These are phyloP conservation scores for Watsonalla binaria DNA, from an alignment of 2,888 invertebrate species.

Conservation along the genomic window DNA sequence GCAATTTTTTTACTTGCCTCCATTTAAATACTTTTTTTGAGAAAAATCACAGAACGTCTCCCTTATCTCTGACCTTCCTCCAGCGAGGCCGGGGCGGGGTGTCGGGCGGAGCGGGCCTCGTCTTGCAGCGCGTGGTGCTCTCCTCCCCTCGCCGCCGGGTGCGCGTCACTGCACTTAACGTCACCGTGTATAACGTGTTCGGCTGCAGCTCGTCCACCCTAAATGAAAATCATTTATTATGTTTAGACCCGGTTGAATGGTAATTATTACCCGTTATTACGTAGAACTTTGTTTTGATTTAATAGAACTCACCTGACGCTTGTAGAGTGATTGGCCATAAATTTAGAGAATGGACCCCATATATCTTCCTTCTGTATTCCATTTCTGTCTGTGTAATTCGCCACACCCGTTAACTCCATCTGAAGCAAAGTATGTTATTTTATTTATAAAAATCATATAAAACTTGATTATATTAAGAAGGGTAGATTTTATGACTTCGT, in stretches of 20 bases:
- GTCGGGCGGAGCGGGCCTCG: conserved; percentile 85
- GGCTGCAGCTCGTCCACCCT: conserved; percentile 85
- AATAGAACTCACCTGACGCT: conserved; percentile 39
- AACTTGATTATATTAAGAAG: no score
- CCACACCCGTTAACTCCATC: conserved; percentile 74
- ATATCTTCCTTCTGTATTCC: conserved; percentile 54
- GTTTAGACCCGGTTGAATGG: no score
- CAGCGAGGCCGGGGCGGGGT: conserved; percentile 75
- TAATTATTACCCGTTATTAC: no score
- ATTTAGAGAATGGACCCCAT: conserved; percentile 63
- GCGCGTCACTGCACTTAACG: conserved; percentile 87
- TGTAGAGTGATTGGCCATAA: conserved; percentile 50
- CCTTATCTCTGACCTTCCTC: conserved; percentile 68
- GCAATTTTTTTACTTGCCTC: no score
- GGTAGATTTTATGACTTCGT: no score
- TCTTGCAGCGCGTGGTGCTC: conserved; percentile 81
- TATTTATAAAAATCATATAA: background rate
- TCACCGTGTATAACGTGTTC: conserved; percentile 91
- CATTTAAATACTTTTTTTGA: no score
- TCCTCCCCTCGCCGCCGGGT: conserved; percentile 85
- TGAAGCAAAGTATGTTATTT: conserved; percentile 23
- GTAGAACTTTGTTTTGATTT: background rate
- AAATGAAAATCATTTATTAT: no score
- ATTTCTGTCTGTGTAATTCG: conserved; percentile 65
- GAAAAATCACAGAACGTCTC: no score